Base-by-base conservation (phyloP, 2,113 vertebrate genomes). In the Calyptomena viridis region DNA sequence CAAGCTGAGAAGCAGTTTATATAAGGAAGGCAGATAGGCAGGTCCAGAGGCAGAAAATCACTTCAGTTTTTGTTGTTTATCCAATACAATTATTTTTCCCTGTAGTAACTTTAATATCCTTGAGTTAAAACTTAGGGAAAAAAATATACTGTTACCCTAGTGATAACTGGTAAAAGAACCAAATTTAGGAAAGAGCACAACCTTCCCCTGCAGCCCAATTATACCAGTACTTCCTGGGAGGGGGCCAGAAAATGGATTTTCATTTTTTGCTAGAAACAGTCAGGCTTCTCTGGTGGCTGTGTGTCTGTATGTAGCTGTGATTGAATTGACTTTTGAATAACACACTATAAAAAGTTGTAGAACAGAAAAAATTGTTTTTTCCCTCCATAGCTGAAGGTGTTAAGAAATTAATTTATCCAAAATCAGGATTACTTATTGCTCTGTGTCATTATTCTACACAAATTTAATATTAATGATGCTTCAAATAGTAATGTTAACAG, bases 291-390 rank as follows among this genome's bases (percentile, higher is more conserved):
- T 50, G 21, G 40, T 25, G 37, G 21, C 46, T 39, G 10, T 11
- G 5, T 59, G 28, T 35, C 39, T 79, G 79, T 18, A 66, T 73
- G 16, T 47, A 76, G 40, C 84, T 77, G 47, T 55, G 44, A 59
- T 39, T 71, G 28, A 77, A 89, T 37, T 75, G n/a, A 27, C 84
- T 80, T 87, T 94, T 90, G 56, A 59, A 91, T 86, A 83, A 94
- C 90, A 91, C 71, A n/a, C 49, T 58, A 58, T 11, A 47, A 73
- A 82, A 94, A 35, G 30, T 24, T 91, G 16, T 47, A 90, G 56
- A 94, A 66, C 6, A 75, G 31, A 53, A 77, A 47, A 39, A 42
- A 15, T 11, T 17, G 3, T 0, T 21, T 63, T 78, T 63, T 28
- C 12, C 12, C 19, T 81, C 27, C 23, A 31, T 46, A 64, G 52